Evolutionary conservation across 1,140 invertebrate genomes (phyloP), one percentile per base, ranked within the genome.

Genomic region (Tenebrio molitor): DNA sequence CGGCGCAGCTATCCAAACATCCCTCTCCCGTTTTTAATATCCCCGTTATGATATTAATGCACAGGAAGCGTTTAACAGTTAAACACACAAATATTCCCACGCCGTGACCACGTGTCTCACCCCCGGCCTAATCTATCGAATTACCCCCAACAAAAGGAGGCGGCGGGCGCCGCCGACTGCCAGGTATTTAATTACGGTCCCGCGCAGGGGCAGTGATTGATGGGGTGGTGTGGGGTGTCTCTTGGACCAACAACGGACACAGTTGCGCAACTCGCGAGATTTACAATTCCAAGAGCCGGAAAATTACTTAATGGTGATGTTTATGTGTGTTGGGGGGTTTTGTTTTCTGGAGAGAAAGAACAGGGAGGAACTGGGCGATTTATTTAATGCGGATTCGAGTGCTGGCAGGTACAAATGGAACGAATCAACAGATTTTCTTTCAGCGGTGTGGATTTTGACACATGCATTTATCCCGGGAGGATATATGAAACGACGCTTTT

Each of bases 361-460:
- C 8, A 58, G 50, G 23, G 15, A 10, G 29, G 29, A 10, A 10
- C 29, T 33, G 4, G 21, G 50, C 50, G 16, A 58, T 58, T 58
- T 58, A 58, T 58, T 58, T 29, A 25, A 46, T 46, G 42, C 15
- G 15, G 12, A 17, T 46, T 46, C 23, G 10, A 29, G 12, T 4
- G 12, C 2, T 58, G 50, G 50, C 50, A 58, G 50, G 50, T 58
- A 58, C 50, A 58, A 58, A 58, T 58, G 50, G 50, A 58, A 58
- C 50, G 23, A 58, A 58, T 58, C 50, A 58, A 34, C 50, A 58
- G 50, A 58, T 58, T 58, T 50, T 58, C 50, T 33, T 53, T 58
- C 21, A 29, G 19, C 19, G 50, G 44, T 10, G 10, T 23, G 17
- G 50, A 58, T 58, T 58, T 58, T 58, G 50, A 58, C 50, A 58